Evolutionary conservation across 2,113 vertebrate genomes (phyloP).

Genomic region (Tiliqua scincoides): DNA sequence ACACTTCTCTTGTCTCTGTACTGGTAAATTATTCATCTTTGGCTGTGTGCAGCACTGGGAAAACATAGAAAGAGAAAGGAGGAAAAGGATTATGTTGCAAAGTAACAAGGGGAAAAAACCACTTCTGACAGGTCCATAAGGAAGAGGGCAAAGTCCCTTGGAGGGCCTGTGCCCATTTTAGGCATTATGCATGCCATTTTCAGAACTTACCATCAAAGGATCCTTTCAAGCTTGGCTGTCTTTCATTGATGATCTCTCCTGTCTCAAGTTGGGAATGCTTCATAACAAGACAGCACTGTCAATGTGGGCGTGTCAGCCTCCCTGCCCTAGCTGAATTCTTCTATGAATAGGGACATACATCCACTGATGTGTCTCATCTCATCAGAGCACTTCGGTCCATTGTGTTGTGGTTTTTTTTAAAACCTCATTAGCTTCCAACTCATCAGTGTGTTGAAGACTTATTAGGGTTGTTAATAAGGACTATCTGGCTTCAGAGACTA

Average conservation of each 20-base stretch:
- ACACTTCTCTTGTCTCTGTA: conserved; percentile 71
- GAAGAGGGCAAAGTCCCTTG: conserved; percentile 34
- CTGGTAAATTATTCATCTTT: conserved; percentile 77
- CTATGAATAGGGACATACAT: conserved; percentile 15
- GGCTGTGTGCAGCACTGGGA: conserved; percentile 65
- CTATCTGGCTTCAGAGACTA: neutral
- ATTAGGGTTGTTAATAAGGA: neutral
- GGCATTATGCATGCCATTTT: conserved; percentile 44
- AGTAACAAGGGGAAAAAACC: conserved; percentile 51
- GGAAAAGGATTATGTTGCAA: conserved; percentile 70
- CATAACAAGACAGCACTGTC: conserved; percentile 41
- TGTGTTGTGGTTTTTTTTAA: neutral
- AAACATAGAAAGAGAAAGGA: conserved; percentile 66
- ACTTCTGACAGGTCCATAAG: conserved; percentile 69
- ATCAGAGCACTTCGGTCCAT: conserved; percentile 3
- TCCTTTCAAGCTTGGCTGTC: conserved; percentile 44
- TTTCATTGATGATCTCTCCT: conserved; percentile 16
- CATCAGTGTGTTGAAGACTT: neutral
- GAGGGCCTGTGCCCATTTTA: conserved; percentile 39
- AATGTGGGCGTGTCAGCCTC: conserved; percentile 12
- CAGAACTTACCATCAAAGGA: conserved; percentile 35
- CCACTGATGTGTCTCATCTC: neutral
- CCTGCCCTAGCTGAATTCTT: conserved; percentile 1
- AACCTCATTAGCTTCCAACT: neutral
- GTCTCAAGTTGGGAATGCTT: conserved; percentile 13